phyloP scores from a whole-genome alignment of 1,140 invertebrate genomes.

The Brachionus manjavacas region DNA sequence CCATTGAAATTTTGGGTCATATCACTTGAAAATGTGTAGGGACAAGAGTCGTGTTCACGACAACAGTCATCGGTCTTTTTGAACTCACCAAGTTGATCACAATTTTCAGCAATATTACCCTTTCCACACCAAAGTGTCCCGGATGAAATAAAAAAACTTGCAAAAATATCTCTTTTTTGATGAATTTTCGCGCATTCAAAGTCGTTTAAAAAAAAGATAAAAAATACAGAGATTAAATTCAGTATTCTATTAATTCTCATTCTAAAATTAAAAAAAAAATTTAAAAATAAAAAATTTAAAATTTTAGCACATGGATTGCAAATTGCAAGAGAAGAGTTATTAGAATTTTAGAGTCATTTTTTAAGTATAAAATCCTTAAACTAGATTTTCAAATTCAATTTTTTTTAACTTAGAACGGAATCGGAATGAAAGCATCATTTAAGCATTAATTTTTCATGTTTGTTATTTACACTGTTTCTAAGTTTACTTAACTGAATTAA shows the following conservation, averaged over 20 bases:
- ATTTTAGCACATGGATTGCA: neutral
- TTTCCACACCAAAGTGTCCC: slow-evolving; percentile 83
- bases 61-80: slow-evolving; percentile 74
- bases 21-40: slow-evolving; percentile 68
- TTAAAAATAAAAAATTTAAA: neutral
- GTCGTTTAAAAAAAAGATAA: neutral
- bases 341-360: neutral
- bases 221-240: neutral
- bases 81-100: slow-evolving; percentile 71
- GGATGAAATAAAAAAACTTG: slow-evolving; percentile 63
- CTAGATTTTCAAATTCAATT: neutral
- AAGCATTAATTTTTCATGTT: neutral
- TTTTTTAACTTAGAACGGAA: neutral
- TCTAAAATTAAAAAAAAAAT: neutral
- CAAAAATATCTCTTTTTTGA: neutral
- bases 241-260: neutral
- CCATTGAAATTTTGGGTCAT: neutral
- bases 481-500: neutral
- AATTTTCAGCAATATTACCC: slow-evolving; percentile 69
- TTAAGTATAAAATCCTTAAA: neutral
- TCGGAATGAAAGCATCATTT: neutral
- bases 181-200: neutral
- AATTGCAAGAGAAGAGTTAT: neutral
- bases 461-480: neutral
- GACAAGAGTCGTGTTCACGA: slow-evolving; percentile 75